These are phyloP conservation scores for Lamproptera curius DNA, from an alignment of 2,888 invertebrate species.

Conservation along the genomic window DNA sequence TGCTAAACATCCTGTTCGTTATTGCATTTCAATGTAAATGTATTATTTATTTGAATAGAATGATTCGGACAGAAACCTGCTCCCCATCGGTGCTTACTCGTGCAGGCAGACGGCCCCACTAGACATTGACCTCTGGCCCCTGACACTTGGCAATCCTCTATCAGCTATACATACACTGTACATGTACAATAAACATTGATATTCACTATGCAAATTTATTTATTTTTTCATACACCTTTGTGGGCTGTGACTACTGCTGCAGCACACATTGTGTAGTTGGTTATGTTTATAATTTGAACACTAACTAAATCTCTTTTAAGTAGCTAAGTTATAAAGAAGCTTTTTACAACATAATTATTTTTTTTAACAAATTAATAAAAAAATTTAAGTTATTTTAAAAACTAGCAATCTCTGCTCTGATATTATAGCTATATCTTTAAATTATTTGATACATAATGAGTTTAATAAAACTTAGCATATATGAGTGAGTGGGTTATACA, in stretches of 20 bases:
- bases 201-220: constrained; percentile 16
- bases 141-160: constrained; percentile 22
- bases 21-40: constrained; percentile 9
- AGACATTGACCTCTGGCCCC: constrained; percentile 28
- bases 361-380: too few relatives aligned
- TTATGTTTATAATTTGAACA: too few relatives aligned
- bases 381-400: too few relatives aligned
- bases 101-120: constrained; percentile 16
- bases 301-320: too few relatives aligned
- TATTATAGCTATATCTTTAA: too few relatives aligned
- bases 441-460: too few relatives aligned
- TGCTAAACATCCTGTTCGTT: constrained; percentile 6
- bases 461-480: too few relatives aligned
- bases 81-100: not conserved
- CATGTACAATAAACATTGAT: constrained; percentile 18
- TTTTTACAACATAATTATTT: too few relatives aligned
- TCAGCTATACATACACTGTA: constrained; percentile 17
- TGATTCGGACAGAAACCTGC: constrained; percentile 16
- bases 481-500: too few relatives aligned
- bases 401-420: too few relatives aligned
- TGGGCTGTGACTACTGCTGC: not conserved
- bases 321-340: too few relatives aligned
- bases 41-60: constrained; percentile 7
- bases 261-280: not conserved
- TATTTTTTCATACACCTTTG: constrained; percentile 2